Evolutionary conservation across 1,140 invertebrate species (phyloP), one percentile per base, ranked within the genome.

Genomic region (Cydia fagiglandana): DNA sequence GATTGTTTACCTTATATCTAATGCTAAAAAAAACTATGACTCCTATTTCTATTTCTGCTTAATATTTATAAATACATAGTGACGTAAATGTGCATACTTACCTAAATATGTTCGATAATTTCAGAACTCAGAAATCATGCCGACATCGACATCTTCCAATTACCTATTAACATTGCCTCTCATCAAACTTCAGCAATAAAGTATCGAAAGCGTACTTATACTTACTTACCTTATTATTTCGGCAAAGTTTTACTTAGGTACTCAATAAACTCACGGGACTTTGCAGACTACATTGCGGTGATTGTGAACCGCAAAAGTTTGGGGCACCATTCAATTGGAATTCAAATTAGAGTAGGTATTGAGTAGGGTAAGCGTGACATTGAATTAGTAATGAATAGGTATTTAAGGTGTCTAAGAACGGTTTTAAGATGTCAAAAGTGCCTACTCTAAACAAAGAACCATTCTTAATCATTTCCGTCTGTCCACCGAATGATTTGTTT

Each of bases 161-260:
- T 20, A 45, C 41, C 12, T 45, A 61, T 61, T 61, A 24, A 61
- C 5, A 61, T 61, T 24, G 17, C 17, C 9, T 38, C 15, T 15
- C 34, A 34, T 38, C n/a, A 70, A 70, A 70, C 30, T 70, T 70
- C 30, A 70, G 24, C 13, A 20, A 34, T 6, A 61, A 61, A 61
- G n/a, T 4, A 24, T 61, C 56, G 56, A 61, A 3, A 17, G 66
- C 3, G 13, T 66, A 66, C 1, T 30, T 30, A 28, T 38, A 45
- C 41, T 45, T 38, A 45, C 41, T 45, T 10, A 38, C 34, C 15
- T 70, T 61, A 61, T 61, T 70, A 34, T 41, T 70, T 45, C 15
- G n/a, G 34, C 30, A 70, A 70, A 70, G 66, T 70, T 70, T 17
- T 61, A 61, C 56, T 61, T 17, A n/a, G n/a, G n/a, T n/a, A 70